These are phyloP conservation scores for Anoura caudifer DNA, from an alignment of 2,113 vertebrate genomes.

Conservation along the genomic window DNA sequence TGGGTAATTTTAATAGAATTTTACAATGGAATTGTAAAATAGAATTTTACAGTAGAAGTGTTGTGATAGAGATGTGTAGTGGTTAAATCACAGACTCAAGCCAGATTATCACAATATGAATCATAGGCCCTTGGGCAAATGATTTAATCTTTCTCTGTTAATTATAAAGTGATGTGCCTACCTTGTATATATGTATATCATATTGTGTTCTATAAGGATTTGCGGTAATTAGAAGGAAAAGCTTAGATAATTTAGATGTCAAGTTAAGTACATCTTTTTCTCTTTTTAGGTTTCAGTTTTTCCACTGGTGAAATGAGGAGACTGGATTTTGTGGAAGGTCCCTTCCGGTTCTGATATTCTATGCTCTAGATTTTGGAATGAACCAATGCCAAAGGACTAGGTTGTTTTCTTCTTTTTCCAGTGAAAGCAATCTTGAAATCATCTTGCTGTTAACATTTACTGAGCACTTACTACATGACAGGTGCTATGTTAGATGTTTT, in stretches of 20 bases:
- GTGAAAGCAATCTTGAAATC: background rate
- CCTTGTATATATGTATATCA: background rate
- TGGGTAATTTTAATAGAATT: constrained; percentile 30
- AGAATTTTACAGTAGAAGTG: background rate
- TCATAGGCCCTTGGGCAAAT: background rate
- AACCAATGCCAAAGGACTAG: background rate
- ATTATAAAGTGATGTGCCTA: background rate
- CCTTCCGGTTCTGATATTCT: background rate
- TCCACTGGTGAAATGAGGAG: constrained; percentile 8
- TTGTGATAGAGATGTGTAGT: background rate
- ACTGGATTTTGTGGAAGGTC: background rate
- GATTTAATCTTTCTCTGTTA: background rate
- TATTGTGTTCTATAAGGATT: constrained; percentile 10
- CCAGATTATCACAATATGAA: background rate
- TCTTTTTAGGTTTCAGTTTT: background rate
- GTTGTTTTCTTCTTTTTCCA: background rate
- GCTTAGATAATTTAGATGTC: background rate
- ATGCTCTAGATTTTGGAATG: constrained; percentile 20
- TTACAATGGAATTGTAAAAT: too few species aligned
- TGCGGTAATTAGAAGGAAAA: constrained; percentile 22
- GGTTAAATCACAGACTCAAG: constrained; percentile 20
- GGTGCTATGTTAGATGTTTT: background rate
- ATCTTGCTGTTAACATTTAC: background rate
- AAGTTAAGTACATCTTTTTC: background rate
- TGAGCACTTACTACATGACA: background rate